A percentile compares a stretch with the other conserved stretches of the same genome.
These are phyloP conservation scores for Cataglyphis cursor DNA, from an alignment of 2,888 invertebrate species.

Conservation along the genomic window DNA sequence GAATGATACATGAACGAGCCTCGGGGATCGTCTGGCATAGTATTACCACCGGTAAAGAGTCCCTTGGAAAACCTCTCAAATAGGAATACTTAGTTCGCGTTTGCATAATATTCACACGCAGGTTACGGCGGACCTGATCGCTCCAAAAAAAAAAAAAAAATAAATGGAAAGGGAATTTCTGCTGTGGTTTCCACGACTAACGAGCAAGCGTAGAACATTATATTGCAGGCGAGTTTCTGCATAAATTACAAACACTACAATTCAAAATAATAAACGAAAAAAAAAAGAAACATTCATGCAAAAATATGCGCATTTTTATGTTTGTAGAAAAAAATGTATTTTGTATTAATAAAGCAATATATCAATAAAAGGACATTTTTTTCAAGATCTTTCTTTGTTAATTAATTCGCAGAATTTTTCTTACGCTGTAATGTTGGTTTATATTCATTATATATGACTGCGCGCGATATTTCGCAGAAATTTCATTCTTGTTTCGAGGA, in stretches of 20 bases:
- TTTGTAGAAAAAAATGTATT: background rate
- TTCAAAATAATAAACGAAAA: background rate
- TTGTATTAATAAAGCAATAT: background rate
- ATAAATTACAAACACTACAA: background rate
- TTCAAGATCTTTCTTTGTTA: background rate
- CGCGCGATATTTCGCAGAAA: conserved; percentile 76
- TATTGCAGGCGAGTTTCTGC: background rate
- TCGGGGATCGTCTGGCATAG: conserved; percentile 70
- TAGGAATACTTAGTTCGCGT: conserved; percentile 66
- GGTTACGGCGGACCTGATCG: conserved; percentile 16
- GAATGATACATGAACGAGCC: conserved; percentile 79
- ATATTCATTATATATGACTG: conserved; percentile 82
- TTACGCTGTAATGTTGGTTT: conserved; percentile 79
- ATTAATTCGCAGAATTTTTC: conserved; percentile 75
- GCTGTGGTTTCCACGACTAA: conserved; percentile 4
- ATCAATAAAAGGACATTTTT: background rate
- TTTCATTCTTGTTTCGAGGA: conserved; percentile 77
- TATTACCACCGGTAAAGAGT: conserved; percentile 72
- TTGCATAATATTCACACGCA: conserved; percentile 67
- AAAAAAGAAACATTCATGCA: background rate
- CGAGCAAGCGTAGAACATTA: conserved; percentile 5
- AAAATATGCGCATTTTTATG: background rate
- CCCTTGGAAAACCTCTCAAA: conserved; percentile 70
- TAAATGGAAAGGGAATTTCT: conserved; percentile 15
- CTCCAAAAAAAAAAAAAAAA: background rate